phyloP scores from a whole-genome alignment of 2,113 vertebrate genomes.

The Zonotrichia leucophrys region DNA sequence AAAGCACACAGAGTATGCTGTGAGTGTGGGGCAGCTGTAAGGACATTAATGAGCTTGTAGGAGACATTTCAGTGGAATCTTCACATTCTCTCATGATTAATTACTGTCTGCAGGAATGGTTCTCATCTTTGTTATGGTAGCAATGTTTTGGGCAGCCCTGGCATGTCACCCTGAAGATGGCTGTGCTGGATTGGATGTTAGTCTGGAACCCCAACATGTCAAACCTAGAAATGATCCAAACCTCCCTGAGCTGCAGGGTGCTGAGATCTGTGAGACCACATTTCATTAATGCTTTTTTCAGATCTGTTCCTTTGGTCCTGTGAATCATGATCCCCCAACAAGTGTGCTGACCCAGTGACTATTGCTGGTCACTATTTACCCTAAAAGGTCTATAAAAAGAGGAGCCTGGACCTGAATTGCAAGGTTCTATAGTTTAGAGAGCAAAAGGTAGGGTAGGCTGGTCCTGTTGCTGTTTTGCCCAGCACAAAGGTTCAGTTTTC shows the following conservation, averaged over 20 bases:
- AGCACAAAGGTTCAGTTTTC: conserved; percentile 62
- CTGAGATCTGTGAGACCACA: background rate
- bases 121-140: background rate
- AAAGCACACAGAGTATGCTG: background rate
- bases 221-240: background rate
- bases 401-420: background rate
- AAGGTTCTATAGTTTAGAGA: background rate
- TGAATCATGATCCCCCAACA: background rate
- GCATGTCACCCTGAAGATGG: background rate
- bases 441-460: background rate
- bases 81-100: background rate
- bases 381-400: background rate
- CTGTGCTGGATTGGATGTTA: background rate
- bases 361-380: background rate
- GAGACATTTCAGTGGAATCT: background rate
- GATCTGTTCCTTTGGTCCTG: background rate
- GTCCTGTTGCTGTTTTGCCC: conserved; percentile 71
- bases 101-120: background rate
- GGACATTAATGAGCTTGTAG: background rate
- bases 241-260: background rate
- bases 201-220: background rate
- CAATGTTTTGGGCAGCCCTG: background rate
- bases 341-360: background rate
- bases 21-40: background rate
- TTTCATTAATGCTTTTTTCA: background rate